phyloP scores from a whole-genome alignment of 2,113 vertebrate species.

The Ardeotis arabs region DNA sequence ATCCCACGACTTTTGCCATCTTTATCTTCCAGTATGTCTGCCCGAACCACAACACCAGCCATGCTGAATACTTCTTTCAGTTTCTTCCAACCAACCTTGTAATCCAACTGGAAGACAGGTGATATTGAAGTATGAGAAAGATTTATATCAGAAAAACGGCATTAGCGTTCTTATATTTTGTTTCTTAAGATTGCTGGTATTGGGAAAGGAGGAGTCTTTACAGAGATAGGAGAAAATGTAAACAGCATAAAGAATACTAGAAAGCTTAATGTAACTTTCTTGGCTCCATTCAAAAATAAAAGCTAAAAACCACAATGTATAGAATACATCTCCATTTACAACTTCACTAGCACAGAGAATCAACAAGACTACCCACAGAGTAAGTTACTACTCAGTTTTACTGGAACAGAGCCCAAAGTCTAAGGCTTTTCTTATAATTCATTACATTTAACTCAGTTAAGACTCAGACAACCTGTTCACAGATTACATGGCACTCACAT shows the following conservation, averaged over 20 bases:
- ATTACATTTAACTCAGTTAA: not conserved
- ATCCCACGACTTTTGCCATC: slow-evolving; percentile 97
- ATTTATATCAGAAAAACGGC: not conserved
- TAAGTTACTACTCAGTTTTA: not conserved
- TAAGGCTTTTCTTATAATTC: not conserved
- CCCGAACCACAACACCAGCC: slow-evolving; percentile 90
- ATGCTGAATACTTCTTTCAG: slow-evolving; percentile 97
- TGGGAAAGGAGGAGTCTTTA: no score
- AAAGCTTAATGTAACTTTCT: accelerated
- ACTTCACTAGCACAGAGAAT: not conserved
- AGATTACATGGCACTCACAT: slow-evolving; percentile 78
- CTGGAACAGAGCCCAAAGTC: not conserved
- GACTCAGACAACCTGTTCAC: not conserved
- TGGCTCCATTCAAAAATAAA: not conserved
- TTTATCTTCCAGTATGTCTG: slow-evolving; percentile 96
- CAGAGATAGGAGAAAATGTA: not conserved
- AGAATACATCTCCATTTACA: not conserved
- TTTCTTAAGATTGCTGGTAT: no score
- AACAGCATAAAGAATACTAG: not conserved
- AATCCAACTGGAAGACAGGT: slow-evolving; percentile 84
- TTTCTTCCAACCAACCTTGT: slow-evolving; percentile 99
- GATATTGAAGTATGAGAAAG: not conserved
- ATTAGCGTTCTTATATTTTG: accelerated
- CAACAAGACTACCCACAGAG: not conserved
- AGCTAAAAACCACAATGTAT: not conserved